Evolutionary conservation across 2,888 invertebrate genomes (phyloP), one percentile per base, ranked within the genome.

Genomic region (Folsomia candida): DNA sequence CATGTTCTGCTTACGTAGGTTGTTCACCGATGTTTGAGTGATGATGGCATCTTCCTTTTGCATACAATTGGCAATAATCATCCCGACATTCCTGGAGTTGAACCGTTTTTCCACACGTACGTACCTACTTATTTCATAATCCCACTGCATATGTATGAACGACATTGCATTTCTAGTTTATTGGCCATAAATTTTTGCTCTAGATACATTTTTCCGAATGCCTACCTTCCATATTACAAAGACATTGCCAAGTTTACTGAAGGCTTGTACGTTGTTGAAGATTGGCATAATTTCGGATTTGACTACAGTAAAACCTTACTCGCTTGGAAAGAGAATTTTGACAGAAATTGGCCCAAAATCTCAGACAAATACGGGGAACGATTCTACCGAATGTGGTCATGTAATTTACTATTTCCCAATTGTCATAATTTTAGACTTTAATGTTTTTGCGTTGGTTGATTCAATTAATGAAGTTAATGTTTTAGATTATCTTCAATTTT

Each of bases 201-300:
- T 24, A 71, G 29, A 1, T 74, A 74, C 54, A 74, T 74, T 4
- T 74, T 74, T 25, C 71, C 71, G 2, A 74, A 74, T 26, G 74
- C 71, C 0, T 69, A 57, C 24, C 57, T 74, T 1, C 74, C 74
- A 1, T 74, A 69, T 51, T 47, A 66, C 25, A 28, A 29, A 18
- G 64, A 74, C 22, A 69, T 74, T 47, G 60, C 67, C n/a, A 51
- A 64, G 11, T 58, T 28, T 26, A 71, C 62, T 2, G 69, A 74
- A 28, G 66, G 60, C 3, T 63, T 72, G 24, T 72, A 69, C 47
- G 62, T 69, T 27, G 20, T 72, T n/a, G 72, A 72, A 51, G 73
- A 74, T 29, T 74, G 73, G 73, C 71, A 71, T n/a, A 71, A 69
- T 24, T 71, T 74, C 62, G 37, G 37, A 54, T 6, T 6, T 22